phyloP scores from a whole-genome alignment of 2,888 invertebrate species.

The Apotomis betuletana region DNA sequence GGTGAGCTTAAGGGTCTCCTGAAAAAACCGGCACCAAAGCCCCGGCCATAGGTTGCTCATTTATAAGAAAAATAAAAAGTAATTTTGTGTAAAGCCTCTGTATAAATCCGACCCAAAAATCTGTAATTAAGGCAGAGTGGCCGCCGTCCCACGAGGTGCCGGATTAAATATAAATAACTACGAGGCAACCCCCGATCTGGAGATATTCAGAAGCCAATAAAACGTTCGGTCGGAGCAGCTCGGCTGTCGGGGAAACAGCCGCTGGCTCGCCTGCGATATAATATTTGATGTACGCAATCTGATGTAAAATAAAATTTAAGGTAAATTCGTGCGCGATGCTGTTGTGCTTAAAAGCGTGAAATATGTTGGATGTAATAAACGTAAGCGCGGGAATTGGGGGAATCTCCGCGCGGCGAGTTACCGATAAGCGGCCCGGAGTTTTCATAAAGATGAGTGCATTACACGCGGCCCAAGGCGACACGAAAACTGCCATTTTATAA shows the following conservation, averaged over 20 bases:
- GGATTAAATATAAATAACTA: constrained; percentile 44
- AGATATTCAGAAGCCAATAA: constrained; percentile 41
- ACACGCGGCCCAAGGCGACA: constrained; percentile 32
- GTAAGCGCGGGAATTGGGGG: constrained; percentile 33
- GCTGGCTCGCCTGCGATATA: constrained; percentile 5
- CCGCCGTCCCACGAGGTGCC: constrained; percentile 32
- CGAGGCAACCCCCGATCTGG: constrained; percentile 29
- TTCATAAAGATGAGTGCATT: constrained; percentile 43
- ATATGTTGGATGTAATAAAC: constrained; percentile 43
- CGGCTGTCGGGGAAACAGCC: neutral
- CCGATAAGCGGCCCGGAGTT: constrained; percentile 40
- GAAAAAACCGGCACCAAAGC: constrained; percentile 17
- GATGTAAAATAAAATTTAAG: constrained; percentile 17
- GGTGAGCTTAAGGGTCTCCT: constrained; percentile 22
- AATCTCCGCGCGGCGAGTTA: constrained; percentile 41
- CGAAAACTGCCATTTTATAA: no score
- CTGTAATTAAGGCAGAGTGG: constrained; percentile 43
- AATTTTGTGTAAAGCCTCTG: constrained; percentile 42
- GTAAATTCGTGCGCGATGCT: constrained; percentile 17
- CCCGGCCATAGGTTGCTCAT: constrained; percentile 37
- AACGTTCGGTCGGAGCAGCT: neutral
- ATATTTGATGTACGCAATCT: constrained; percentile 17
- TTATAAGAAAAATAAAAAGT: constrained; percentile 41
- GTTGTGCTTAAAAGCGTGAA: constrained; percentile 37
- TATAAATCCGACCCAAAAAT: constrained; percentile 42